A percentile compares a stretch with the other conserved stretches of the same genome.
Evolutionary conservation across 2,797 vertebrate genomes (phyloP).

Genomic region (Chaetodon trifasciatus): DNA sequence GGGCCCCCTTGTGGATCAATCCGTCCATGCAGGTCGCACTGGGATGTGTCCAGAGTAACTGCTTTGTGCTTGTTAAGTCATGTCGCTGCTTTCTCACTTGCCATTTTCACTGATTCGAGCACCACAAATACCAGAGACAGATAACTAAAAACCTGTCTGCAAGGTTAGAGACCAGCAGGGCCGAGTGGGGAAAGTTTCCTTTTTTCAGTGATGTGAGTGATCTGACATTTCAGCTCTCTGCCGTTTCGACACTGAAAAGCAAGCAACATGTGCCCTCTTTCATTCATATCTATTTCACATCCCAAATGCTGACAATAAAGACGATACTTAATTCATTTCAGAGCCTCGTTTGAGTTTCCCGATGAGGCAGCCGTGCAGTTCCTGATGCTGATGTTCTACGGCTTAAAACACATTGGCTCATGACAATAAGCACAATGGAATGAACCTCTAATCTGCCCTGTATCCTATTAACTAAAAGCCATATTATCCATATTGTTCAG

Average conservation of each 20-base stretch:
- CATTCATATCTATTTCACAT: background rate
- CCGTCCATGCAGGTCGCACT: background rate
- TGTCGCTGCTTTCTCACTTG: background rate
- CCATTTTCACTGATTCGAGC: background rate
- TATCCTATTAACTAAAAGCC: conserved; percentile 30
- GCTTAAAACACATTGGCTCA: conserved; percentile 18
- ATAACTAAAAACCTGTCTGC: background rate
- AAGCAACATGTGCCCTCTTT: background rate
- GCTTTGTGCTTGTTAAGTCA: background rate
- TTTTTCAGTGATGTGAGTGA: background rate
- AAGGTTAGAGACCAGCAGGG: background rate
- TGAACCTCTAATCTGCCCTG: conserved; percentile 28
- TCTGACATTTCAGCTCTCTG: background rate
- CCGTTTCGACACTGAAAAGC: background rate
- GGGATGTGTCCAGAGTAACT: background rate
- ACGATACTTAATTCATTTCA: background rate
- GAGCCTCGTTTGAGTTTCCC: background rate
- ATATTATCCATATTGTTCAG: conserved; percentile 16
- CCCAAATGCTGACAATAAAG: background rate
- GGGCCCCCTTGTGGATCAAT: background rate
- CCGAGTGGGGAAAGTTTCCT: no score
- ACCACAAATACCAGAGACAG: background rate
- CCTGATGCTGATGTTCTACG: background rate
- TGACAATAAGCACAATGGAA: conserved; percentile 2
- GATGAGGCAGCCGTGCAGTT: background rate